Evolutionary conservation across 2,113 vertebrate genomes (phyloP).

Genomic region (Sterna hirundo): DNA sequence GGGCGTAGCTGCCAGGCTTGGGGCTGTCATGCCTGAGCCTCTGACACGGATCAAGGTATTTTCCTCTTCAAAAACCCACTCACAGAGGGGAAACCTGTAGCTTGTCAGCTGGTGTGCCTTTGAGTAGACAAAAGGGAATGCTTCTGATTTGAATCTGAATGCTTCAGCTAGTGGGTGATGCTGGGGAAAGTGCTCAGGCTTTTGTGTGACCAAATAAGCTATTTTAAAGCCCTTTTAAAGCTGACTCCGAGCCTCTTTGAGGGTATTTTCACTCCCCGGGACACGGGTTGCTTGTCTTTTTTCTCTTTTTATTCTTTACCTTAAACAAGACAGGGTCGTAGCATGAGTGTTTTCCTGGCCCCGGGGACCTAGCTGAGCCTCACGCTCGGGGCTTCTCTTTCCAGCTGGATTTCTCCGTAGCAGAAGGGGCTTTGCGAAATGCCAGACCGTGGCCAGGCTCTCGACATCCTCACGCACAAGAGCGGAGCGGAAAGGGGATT

Average conservation of each 20-base stretch:
- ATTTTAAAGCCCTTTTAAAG: background rate
- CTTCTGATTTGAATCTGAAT: conserved; percentile 25
- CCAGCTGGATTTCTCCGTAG: background rate
- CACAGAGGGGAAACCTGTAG: background rate
- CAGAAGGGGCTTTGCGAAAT: background rate
- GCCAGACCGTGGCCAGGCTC: background rate
- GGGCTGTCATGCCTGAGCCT: background rate
- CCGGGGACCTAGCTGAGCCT: background rate
- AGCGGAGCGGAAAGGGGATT: background rate
- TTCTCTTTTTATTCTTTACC: background rate
- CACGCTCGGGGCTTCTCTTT: background rate
- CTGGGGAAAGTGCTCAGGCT: background rate
- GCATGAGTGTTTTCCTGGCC: background rate
- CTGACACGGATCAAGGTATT: background rate
- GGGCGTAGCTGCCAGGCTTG: background rate
- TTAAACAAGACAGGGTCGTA: background rate
- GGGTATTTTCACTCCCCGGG: background rate
- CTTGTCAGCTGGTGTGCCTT: background rate
- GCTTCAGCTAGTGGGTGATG: background rate
- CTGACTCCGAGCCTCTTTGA: background rate
- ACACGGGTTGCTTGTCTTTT: background rate
- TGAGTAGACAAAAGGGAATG: background rate
- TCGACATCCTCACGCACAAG: background rate
- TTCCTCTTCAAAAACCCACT: background rate
- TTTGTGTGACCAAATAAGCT: background rate